Conservation (phyloP, 2,113 vertebrate species). For the Stigmatopora nigra region DNA sequence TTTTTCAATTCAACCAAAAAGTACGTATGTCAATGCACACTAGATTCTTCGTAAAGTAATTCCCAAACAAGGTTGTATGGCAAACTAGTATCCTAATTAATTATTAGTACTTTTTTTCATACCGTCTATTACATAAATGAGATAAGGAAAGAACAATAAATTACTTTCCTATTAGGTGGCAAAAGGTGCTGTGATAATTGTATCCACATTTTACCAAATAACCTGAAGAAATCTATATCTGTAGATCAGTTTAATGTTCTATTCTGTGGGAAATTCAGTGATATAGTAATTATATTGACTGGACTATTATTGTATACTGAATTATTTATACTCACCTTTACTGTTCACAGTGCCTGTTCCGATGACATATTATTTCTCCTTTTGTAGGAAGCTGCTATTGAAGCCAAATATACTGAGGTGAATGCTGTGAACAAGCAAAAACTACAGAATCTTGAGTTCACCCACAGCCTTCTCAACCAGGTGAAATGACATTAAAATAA, state of each 20-base stretch:
- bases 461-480: conserved; percentile 84
- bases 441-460: conserved; percentile 86
- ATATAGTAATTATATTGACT: background rate
- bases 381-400: conserved; percentile 81
- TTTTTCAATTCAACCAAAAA: background rate
- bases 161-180: background rate
- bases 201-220: background rate
- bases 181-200: background rate
- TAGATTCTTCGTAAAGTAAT: background rate
- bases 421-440: conserved; percentile 83
- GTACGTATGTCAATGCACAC: background rate
- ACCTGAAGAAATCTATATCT: background rate
- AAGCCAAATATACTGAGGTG: conserved; percentile 86
- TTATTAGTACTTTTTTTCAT: too few species aligned
- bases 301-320: too few species aligned
- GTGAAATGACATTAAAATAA: conserved; percentile 56
- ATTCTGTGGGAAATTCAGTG: background rate
- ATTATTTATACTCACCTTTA: too few species aligned
- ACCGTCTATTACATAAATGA: too few species aligned
- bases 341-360: background rate
- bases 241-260: too few species aligned
- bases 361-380: conserved; percentile 11
- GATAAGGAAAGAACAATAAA: too few species aligned
- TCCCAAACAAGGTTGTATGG: background rate
- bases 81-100: background rate